Conservation (phyloP, 2,888 invertebrate species). For the Podotricha telesiphe region DNA sequence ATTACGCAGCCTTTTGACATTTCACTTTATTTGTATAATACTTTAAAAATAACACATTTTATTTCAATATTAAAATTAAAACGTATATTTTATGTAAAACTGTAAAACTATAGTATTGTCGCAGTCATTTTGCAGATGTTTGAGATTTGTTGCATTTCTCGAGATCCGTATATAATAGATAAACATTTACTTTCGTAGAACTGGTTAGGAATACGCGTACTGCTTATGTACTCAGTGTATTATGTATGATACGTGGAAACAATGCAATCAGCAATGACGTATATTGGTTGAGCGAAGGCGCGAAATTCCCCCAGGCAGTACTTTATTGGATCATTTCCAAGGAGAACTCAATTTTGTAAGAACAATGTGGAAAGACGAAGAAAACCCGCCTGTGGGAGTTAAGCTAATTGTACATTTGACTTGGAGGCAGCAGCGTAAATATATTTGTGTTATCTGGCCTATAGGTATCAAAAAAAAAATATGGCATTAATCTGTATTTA, state of each 20-base stretch:
- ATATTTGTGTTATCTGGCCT: background rate
- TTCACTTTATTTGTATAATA: conserved; percentile 3
- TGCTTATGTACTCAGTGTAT: background rate
- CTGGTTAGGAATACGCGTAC: background rate
- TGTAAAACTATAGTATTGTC: background rate
- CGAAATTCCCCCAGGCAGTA: conserved; percentile 53
- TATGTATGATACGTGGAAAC: conserved; percentile 22
- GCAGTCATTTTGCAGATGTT: background rate
- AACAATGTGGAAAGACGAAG: conserved; percentile 51
- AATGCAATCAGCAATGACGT: conserved; percentile 47
- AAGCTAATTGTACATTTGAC: conserved; percentile 27
- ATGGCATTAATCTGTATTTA: too few species aligned
- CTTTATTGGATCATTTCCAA: conserved; percentile 69
- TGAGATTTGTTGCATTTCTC: background rate
- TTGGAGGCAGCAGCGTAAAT: conserved; percentile 3
- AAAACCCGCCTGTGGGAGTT: conserved; percentile 30
- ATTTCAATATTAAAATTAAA: background rate
- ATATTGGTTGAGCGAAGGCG: conserved; percentile 49
- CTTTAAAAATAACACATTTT: background rate
- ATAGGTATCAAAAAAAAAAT: too few species aligned
- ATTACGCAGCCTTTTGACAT: conserved; percentile 12
- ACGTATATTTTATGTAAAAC: too few species aligned
- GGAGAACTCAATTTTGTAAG: conserved; percentile 66
- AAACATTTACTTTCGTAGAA: background rate
- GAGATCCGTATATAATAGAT: background rate